These are phyloP conservation scores for Hestina assimilis DNA, from an alignment of 1,140 invertebrate species.

Conservation along the genomic window DNA sequence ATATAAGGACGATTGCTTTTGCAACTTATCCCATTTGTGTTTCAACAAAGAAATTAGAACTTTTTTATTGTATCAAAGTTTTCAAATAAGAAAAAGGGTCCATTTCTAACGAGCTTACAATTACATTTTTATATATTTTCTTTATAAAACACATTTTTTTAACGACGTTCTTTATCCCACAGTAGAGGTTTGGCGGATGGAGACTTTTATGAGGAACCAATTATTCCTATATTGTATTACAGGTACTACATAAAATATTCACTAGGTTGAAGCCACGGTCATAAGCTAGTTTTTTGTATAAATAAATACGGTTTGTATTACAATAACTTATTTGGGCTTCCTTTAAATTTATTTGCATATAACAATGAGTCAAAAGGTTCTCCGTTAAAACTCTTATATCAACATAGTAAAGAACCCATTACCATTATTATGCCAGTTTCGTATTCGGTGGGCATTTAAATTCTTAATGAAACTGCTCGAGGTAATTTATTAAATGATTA, in stretches of 20 bases:
- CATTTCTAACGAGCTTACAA: constrained; percentile 64
- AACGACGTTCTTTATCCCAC: constrained; percentile 40
- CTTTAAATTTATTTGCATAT: constrained; percentile 30
- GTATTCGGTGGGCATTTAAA: constrained; percentile 69
- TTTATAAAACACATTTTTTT: constrained; percentile 27
- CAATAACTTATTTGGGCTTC: constrained; percentile 1
- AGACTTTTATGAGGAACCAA: too few species aligned
- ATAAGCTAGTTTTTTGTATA: too few species aligned
- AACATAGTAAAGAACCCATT: constrained; percentile 71
- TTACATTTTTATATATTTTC: constrained; percentile 54
- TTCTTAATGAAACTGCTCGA: constrained; percentile 69
- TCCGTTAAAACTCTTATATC: constrained; percentile 59
- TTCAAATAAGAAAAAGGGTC: constrained; percentile 61
- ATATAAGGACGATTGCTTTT: constrained; percentile 75
- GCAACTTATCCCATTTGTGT: constrained; percentile 73
- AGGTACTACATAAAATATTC: too few species aligned
- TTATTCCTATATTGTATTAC: too few species aligned
- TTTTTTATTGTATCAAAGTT: constrained; percentile 71
- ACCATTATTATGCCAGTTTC: constrained; percentile 74
- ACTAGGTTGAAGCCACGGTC: too few species aligned
- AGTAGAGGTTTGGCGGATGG: too few species aligned
- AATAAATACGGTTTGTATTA: not conserved
- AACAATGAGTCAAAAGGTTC: constrained; percentile 47
- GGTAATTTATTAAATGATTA: constrained; percentile 68
- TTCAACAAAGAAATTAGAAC: constrained; percentile 59